A percentile compares a stretch with the other conserved stretches of the same genome.
Conservation (phyloP, 2,888 invertebrate genomes). For the Idaea dimidiata region DNA sequence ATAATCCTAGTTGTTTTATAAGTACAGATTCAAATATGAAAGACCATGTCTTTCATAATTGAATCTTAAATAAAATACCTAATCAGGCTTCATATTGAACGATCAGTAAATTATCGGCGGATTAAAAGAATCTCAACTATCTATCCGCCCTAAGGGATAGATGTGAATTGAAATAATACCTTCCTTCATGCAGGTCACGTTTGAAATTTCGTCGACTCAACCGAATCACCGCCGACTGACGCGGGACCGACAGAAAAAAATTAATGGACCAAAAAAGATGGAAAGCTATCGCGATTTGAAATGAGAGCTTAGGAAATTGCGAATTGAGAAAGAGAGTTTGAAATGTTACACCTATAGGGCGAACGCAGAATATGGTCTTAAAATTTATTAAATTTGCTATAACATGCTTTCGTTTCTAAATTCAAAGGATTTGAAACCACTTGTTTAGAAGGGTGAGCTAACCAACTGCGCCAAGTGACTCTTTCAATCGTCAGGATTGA, state of each 20-base stretch:
- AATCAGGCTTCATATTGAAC: not conserved
- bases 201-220: not conserved
- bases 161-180: not conserved
- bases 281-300: conserved; percentile 1
- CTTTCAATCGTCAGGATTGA: no score
- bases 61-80: no score
- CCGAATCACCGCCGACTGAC: conserved; percentile 1
- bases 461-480: no score
- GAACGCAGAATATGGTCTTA: not conserved
- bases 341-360: not conserved
- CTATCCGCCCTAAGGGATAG: not conserved
- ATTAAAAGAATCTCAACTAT: not conserved
- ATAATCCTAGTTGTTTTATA: no score
- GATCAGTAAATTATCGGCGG: not conserved
- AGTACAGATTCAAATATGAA: no score
- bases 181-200: not conserved
- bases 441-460: no score
- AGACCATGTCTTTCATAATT: no score
- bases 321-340: not conserved
- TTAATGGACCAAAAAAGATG: conserved; percentile 1
- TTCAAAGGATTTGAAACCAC: no score
- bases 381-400: not conserved
- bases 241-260: conserved; percentile 1
- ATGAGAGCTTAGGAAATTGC: not conserved
- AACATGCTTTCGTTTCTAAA: no score